Evolutionary conservation across 2,113 vertebrate species (phyloP), one percentile per base, ranked within the genome.

Genomic region (Rhinolophus ferrumequinum): DNA sequence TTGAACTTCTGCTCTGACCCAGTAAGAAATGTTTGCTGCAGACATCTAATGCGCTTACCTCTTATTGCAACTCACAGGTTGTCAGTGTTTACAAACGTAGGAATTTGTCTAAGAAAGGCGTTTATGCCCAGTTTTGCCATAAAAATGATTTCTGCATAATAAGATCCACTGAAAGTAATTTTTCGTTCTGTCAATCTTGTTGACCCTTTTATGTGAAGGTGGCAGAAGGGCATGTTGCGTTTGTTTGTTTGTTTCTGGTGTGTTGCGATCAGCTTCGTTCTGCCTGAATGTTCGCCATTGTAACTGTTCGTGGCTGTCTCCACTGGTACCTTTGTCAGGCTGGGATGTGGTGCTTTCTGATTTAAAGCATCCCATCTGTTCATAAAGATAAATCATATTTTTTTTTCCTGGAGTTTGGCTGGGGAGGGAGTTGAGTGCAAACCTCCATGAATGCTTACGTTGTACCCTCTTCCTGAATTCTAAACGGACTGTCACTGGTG

Each of bases 351-450:
- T 21, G 41, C 62, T 58, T 83, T 67, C 33, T 13, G 22, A 90
- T 94, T 90, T 82, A 60, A 76, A 92, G 47, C 47, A 86, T 76
- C 10, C 15, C n/a, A 18, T 73, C 62, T 87, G 75, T 79, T 92
- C 16, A 26, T 38, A 60, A 82, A 94, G 79, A 67, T 47, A 54
- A 89, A 69, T 24, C 1, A 41, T 81, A 10, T 50, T 56, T 24
- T 14, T 11, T 47, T n/a, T 15, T 15, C 50, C n/a, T 21, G 1
- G 22, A 0, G 0, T 90, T 93, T 56, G 81, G 4, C 56, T 41
- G 14, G 58, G n/a, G 26, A 72, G 8, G 15, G 16, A 22, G 6
- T 38, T 66, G 88, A 66, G 54, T 19, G 1, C 10, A 24, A 77
- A 50, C 47, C 47, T 50, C 47, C 47, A 50, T 11, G 13, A 50